These are phyloP conservation scores for Ptychodera flava DNA, from an alignment of 35 echinoderm and acorn worm species.

Conservation along the genomic window DNA sequence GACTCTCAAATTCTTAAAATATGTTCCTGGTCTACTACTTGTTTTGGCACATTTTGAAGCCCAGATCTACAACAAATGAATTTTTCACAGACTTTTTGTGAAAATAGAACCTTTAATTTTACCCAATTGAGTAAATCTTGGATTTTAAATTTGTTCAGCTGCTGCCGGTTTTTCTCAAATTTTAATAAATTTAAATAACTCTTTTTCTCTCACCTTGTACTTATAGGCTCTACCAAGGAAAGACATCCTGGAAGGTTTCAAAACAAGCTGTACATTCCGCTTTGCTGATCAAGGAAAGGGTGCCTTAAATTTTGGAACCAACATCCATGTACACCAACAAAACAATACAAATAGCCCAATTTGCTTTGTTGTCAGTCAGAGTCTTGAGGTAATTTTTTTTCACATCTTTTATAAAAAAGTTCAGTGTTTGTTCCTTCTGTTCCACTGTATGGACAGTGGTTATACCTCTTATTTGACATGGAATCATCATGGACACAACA, in stretches of 20 bases:
- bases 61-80: neutral
- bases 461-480: neutral
- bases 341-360: neutral
- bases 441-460: neutral
- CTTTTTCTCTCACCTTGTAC: neutral
- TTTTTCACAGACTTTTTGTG: neutral
- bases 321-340: neutral
- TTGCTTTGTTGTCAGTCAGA: neutral
- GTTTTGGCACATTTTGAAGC: neutral
- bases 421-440: neutral
- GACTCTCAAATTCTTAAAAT: too few species aligned
- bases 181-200: neutral
- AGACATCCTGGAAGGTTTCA: neutral
- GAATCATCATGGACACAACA: too few species aligned
- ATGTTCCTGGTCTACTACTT: neutral
- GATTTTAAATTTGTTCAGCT: neutral
- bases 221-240: neutral
- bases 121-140: neutral
- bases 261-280: neutral
- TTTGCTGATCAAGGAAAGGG: neutral
- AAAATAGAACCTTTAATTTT: neutral
- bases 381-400: neutral
- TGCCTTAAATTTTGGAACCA: neutral
- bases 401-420: neutral
- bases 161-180: neutral